These are phyloP conservation scores for Catalaphyllia jardinei DNA, from an alignment of 64 coral and sea anemone species.

Conservation along the genomic window DNA sequence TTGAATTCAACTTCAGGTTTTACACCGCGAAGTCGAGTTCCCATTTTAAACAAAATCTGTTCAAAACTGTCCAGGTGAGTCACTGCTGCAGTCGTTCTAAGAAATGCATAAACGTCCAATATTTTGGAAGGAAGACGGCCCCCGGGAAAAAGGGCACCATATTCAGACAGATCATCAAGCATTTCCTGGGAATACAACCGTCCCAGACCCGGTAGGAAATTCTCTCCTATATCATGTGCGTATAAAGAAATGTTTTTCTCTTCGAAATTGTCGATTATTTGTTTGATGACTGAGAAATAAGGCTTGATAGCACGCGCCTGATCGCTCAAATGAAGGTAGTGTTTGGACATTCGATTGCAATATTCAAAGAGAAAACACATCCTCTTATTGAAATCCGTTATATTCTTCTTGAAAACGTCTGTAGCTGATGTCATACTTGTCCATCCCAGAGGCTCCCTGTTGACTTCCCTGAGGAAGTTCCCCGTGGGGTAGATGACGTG, in stretches of 20 bases:
- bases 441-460: background rate
- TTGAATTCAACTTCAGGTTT: background rate
- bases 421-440: background rate
- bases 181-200: background rate
- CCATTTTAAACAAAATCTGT: background rate
- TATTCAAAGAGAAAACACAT: constrained; percentile 41
- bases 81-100: background rate
- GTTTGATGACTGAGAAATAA: constrained; percentile 26
- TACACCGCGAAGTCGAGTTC: background rate
- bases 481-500: constrained; percentile 24
- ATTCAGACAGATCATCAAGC: constrained; percentile 21
- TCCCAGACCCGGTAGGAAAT: background rate
- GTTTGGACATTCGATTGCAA: constrained; percentile 27
- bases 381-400: constrained; percentile 6
- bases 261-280: constrained; percentile 2
- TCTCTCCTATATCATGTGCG: background rate
- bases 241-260: background rate
- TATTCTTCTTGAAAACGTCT: constrained; percentile 1
- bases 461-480: background rate
- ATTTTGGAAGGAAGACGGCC: background rate
- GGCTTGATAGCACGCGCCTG: constrained; percentile 4
- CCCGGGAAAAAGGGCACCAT: constrained; percentile 29
- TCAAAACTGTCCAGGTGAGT: background rate
- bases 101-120: background rate
- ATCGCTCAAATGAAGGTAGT: constrained; percentile 25